phyloP scores from a whole-genome alignment of 2,888 invertebrate species.

The Actias luna region DNA sequence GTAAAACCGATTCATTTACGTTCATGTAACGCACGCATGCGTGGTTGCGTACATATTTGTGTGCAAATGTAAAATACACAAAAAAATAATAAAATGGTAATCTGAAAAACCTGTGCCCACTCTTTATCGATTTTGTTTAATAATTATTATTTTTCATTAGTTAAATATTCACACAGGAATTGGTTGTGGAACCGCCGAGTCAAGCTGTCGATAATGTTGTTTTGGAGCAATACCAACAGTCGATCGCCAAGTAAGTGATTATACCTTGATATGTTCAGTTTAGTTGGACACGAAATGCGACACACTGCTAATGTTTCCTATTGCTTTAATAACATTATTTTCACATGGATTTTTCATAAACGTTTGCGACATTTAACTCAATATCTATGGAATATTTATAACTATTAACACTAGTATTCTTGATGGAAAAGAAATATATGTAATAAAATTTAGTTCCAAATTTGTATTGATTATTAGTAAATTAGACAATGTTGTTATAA shows the following conservation, averaged over 20 bases:
- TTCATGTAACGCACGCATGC: no score
- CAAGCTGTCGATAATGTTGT: constrained; percentile 88
- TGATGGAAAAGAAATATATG: not conserved
- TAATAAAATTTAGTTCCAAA: not conserved
- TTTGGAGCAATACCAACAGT: constrained; percentile 90
- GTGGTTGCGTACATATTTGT: no score
- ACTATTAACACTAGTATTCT: not conserved
- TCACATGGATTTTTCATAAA: not conserved
- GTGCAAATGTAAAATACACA: no score
- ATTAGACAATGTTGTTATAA: not conserved
- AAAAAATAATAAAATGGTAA: no score
- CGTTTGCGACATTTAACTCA: not conserved
- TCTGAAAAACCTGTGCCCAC: no score
- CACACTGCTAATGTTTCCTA: not conserved
- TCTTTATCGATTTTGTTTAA: no score
- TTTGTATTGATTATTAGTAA: not conserved
- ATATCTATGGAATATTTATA: not conserved
- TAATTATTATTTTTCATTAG: not conserved
- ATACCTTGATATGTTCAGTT: not conserved
- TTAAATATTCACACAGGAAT: constrained; percentile 45
- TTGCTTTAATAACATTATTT: not conserved
- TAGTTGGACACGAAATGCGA: not conserved
- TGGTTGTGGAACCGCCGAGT: constrained; percentile 54
- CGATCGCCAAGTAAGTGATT: constrained; percentile 88
- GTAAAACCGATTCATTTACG: no score